phyloP scores from a whole-genome alignment of 2,797 vertebrate genomes.

The Menidia menidia region DNA sequence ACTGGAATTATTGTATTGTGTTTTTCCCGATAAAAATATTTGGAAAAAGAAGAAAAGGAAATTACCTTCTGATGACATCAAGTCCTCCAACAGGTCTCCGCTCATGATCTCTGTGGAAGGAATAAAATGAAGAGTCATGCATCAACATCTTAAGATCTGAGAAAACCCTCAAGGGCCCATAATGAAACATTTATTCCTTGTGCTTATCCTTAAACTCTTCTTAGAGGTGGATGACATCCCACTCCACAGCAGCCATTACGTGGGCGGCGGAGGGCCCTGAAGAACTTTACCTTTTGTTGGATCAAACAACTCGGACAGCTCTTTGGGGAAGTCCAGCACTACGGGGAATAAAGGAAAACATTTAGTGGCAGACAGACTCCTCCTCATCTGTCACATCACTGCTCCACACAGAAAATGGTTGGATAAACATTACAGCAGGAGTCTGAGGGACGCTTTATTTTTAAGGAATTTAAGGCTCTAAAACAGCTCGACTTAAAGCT shows the following conservation, averaged over 20 bases:
- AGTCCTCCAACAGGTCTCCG: conserved; percentile 93
- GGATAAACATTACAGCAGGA: too few relatives aligned
- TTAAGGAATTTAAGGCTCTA: too few relatives aligned
- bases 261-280: background rate
- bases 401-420: too few relatives aligned
- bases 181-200: background rate
- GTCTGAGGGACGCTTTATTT: too few relatives aligned
- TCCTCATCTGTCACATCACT: background rate
- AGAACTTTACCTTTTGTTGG: conserved; percentile 90
- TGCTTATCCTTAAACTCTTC: too few relatives aligned
- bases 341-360: conserved; percentile 34
- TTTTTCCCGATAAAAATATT: too few relatives aligned
- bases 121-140: background rate
- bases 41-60: conserved; percentile 8
- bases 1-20: too few relatives aligned
- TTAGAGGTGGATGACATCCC: background rate
- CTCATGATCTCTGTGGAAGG: conserved; percentile 89
- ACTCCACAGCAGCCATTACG: too few relatives aligned
- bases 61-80: conserved; percentile 99
- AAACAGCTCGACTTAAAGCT: too few relatives aligned
- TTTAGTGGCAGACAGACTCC: background rate
- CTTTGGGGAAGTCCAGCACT: conserved; percentile 97
- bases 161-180: background rate
- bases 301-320: conserved; percentile 98
- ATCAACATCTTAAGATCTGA: too few relatives aligned